These are phyloP conservation scores for Bucorvus abyssinicus DNA, from an alignment of 2,797 vertebrate species.

Conservation along the genomic window DNA sequence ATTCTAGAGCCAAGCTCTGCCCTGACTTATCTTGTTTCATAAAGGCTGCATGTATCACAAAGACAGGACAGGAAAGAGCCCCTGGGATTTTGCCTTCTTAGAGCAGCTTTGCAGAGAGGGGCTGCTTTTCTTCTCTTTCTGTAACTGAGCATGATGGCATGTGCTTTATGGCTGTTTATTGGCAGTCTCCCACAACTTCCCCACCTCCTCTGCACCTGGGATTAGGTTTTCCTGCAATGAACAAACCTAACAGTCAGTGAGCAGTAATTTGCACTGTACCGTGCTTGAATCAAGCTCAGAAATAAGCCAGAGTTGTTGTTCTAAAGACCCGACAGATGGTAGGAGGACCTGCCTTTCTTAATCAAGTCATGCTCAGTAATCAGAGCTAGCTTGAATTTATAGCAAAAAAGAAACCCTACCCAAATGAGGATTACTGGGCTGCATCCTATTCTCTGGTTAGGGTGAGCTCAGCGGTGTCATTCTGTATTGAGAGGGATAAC, in stretches of 20 bases:
- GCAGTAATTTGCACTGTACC: slow-evolving; percentile 40
- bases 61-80: slow-evolving; percentile 30
- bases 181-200: neutral
- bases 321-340: slow-evolving; percentile 52
- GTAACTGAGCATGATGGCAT: slow-evolving; percentile 5
- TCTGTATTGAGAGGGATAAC: neutral
- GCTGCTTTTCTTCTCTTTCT: slow-evolving; percentile 17
- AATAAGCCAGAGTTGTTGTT: slow-evolving; percentile 9
- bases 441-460: neutral
- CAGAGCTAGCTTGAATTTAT: slow-evolving; percentile 8
- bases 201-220: slow-evolving; percentile 23
- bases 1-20: slow-evolving; percentile 9
- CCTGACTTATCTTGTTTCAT: neutral
- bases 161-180: slow-evolving; percentile 26
- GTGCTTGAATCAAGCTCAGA: slow-evolving; percentile 11
- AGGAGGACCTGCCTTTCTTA: slow-evolving; percentile 41
- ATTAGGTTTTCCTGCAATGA: slow-evolving; percentile 37
- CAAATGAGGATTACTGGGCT: neutral
- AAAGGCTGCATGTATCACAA: neutral
- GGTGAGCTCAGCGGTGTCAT: neutral
- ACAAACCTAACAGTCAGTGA: slow-evolving; percentile 6
- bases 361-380: slow-evolving; percentile 47
- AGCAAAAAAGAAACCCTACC: slow-evolving; percentile 6
- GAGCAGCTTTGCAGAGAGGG: slow-evolving; percentile 1
- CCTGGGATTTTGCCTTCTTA: neutral